These are phyloP conservation scores for Caerostris extrusa DNA, from an alignment of 1,140 invertebrate species.

Conservation along the genomic window DNA sequence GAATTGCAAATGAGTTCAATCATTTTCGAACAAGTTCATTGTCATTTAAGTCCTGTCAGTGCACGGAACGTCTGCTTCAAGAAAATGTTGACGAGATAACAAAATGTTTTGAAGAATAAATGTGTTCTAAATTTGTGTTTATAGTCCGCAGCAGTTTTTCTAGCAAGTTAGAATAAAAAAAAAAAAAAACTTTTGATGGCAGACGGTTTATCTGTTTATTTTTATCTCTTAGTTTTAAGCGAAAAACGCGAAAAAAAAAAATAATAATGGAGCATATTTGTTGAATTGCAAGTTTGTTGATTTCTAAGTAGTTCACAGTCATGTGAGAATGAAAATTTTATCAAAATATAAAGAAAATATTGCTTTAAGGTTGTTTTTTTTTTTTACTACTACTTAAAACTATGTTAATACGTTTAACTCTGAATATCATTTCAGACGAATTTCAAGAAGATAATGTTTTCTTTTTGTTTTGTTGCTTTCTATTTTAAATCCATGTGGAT, in stretches of 20 bases:
- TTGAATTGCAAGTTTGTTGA: too few species aligned
- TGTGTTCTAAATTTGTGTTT: not conserved
- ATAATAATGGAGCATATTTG: too few species aligned
- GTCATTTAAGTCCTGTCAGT: not conserved
- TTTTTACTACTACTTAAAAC: too few species aligned
- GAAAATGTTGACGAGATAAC: not conserved
- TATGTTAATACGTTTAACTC: not conserved
- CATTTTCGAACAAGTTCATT: not conserved
- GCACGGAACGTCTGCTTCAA: not conserved
- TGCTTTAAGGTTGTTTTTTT: too few species aligned
- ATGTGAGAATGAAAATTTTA: too few species aligned
- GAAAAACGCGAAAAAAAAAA: too few species aligned
- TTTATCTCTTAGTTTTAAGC: too few species aligned
- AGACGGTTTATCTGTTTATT: too few species aligned
- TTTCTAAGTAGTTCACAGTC: too few species aligned
- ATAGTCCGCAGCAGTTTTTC: not conserved
- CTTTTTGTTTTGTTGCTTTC: not conserved
- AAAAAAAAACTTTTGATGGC: too few species aligned
- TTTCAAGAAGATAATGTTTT: not conserved
- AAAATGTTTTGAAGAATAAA: not conserved
- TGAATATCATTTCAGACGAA: not conserved
- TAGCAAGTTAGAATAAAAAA: too few species aligned
- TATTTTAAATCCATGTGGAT: not conserved
- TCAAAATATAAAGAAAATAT: too few species aligned
- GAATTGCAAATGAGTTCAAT: conserved; percentile 4